Evolutionary conservation across 2,797 vertebrate genomes (phyloP), one percentile per base, ranked within the genome.

Genomic region (Intellagama lesueurii): DNA sequence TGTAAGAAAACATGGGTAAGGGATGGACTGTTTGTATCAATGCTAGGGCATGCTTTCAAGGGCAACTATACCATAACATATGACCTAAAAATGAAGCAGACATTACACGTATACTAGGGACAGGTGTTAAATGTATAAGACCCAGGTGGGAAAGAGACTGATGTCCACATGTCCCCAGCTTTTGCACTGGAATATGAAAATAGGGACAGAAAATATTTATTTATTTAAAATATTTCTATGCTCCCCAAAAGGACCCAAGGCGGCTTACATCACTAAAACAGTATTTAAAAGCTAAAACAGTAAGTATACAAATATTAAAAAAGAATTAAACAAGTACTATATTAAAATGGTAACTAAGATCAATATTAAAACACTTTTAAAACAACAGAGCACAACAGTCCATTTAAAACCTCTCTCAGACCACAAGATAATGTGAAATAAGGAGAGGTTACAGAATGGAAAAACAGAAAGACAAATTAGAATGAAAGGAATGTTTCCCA

Each of bases 41-140:
- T 56, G 52, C 78, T 19, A 30, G 12, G 7, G n/a, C 47, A 52
- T 30, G 2, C 16, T 60, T n/a, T 60, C 79, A 81, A 81, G 7
- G 30, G 7, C 28, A 56, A 81, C 49, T 19, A 60, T 12, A 19
- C 52, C 30, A 32, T 5, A 81, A 56, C n/a, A 32, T 8, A 60
- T 30, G 44, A n/a, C 5, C 24, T 64, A 77, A 30, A 0, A 22
- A 64, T 64, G 14, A 60, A 64, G 28, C 2, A 66, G 56, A 66
- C 64, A 77, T 64, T 9, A 6, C 44, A 77, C 73, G 9, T 64
- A 86, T 5, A 66, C 30, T 47, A 19, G 35, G 73, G 47, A 26
- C 35, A 81, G n/a, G n/a, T n/a, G n/a, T n/a, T n/a, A n/a, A 66
- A 86, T 66, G 30, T 28, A 77, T 77, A 86, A 77, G 26, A 47